Evolutionary conservation across 1,140 invertebrate genomes (phyloP), one percentile per base, ranked within the genome.

Genomic region (Cataglyphis hispanica): DNA sequence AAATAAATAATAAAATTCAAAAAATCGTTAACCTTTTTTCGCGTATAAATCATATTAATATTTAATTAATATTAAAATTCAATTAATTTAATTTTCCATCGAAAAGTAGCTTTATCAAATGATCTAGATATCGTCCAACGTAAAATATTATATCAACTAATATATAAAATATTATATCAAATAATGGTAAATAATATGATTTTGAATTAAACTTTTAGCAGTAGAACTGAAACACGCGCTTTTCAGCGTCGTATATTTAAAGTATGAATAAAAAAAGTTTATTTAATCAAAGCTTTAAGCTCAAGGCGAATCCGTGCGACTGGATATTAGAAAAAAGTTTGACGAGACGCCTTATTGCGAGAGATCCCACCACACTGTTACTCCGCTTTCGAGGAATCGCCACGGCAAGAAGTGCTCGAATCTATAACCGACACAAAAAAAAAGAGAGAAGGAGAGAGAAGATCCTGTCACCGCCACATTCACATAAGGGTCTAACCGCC

Each of bases 381-480:
- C 61, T 63, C 46, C 19, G 50, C 10, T 74, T 67, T 74, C 64
- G 37, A 77, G 58, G 63, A 89, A 86, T 88, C 46, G 58, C 81
- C 66, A 72, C 6, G 19, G 50, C n/a, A 63, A 77, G 76, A 78
- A 77, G 27, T 64, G 7, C 10, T 67, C 60, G 66, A 91, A 89
- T 87, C 81, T 85, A 67, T 87, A 87, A 87, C 85, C 60, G 70
- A 27, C 31, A 83, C 19, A 16, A 5, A 70, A 40, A 43, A 10
- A 46, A 46, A 16, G 37, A 25, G 10, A 67, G 11, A 67, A 22
- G 84, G 74, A 88, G 89, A 89, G 67, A 19, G 16, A 5, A 85
- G 63, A 89, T 88, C 84, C 86, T 91, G 84, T 66, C 31, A 74
- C n/a, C 70, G 63, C 22, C 81, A 84, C 84, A 90, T 72, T 75